Conservation (phyloP, 2,888 invertebrate genomes). For the Alviniconcha strummeri region DNA sequence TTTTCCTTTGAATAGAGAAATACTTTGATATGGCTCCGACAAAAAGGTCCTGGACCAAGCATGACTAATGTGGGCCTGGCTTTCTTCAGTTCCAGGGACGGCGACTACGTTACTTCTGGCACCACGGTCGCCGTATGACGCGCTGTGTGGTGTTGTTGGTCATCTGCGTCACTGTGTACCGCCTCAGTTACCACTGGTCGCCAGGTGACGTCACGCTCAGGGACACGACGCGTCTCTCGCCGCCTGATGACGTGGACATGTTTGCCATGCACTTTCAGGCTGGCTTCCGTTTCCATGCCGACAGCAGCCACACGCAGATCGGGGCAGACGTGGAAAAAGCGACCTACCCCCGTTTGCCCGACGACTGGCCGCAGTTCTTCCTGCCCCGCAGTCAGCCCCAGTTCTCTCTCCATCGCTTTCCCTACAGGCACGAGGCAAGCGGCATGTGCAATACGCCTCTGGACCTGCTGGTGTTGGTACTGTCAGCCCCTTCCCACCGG, state of each 20-base stretch:
- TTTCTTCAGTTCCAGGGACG: too few species aligned
- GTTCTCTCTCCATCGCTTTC: background rate
- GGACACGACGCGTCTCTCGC: background rate
- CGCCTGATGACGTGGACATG: background rate
- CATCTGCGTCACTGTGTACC: background rate
- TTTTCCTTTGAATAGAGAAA: too few species aligned
- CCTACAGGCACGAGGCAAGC: background rate
- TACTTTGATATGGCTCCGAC: too few species aligned
- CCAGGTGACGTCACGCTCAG: background rate
- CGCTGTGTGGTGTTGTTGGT: background rate
- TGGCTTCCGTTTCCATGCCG: background rate
- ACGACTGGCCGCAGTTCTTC: conserved; percentile 23
- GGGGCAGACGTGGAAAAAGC: background rate
- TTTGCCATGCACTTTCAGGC: background rate
- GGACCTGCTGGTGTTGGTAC: conserved; percentile 38
- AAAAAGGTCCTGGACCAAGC: too few species aligned
- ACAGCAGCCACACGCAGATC: background rate
- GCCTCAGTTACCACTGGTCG: background rate
- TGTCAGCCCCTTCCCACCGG: conserved; percentile 36
- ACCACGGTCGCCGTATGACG: background rate
- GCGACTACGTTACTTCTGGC: background rate
- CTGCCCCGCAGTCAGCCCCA: background rate
- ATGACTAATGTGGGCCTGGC: too few species aligned
- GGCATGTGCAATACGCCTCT: background rate
- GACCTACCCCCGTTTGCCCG: background rate